Percentiles rank a stretch among this genome's conserved stretches.
These are phyloP conservation scores for Hypomecis punctinalis DNA, from an alignment of 2,888 invertebrate genomes.

Conservation along the genomic window DNA sequence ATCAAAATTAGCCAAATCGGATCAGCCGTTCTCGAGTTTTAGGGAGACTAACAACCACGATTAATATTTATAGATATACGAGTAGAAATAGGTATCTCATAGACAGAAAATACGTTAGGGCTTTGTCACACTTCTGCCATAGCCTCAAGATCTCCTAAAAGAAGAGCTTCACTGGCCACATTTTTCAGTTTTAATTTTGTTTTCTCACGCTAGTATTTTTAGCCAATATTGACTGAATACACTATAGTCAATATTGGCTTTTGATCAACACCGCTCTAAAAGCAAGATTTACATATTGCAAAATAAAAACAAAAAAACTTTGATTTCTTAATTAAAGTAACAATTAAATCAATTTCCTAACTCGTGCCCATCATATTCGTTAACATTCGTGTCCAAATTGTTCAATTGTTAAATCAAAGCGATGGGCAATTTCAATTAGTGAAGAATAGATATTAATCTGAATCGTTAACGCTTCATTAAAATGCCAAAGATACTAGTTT, in stretches of 20 bases:
- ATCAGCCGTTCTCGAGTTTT: no score
- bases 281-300: not conserved
- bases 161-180: not conserved
- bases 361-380: constrained; percentile 38
- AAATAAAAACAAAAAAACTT: not conserved
- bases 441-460: constrained; percentile 47
- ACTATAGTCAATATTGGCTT: no score
- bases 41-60: no score
- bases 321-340: constrained; percentile 2
- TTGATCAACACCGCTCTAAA: no score
- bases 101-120: no score
- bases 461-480: constrained; percentile 45
- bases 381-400: constrained; percentile 38
- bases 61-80: no score
- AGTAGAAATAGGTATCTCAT: no score
- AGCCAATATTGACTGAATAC: not conserved
- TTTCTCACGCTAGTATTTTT: not conserved
- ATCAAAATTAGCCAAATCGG: no score
- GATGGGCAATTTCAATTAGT: constrained; percentile 44
- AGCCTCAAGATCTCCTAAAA: no score
- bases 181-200: not conserved
- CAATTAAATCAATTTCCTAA: constrained; percentile 13
- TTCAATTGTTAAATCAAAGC: constrained; percentile 41
- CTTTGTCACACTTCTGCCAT: no score
- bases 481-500: constrained; percentile 16